phyloP scores from a whole-genome alignment of 2,888 invertebrate species.

The Drosophila histrio region DNA sequence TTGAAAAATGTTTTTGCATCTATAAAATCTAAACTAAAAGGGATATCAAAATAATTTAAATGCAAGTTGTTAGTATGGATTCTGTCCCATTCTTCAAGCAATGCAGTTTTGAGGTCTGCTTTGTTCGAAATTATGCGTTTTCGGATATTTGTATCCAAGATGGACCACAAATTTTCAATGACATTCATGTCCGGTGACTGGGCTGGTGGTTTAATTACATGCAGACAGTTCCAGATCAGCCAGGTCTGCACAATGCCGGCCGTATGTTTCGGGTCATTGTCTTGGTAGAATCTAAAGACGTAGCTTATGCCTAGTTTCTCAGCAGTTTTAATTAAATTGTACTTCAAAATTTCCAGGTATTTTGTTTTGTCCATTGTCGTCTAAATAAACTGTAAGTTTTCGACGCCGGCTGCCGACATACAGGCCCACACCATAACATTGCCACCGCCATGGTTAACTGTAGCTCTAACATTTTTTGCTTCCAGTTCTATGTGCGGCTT shows the following conservation, averaged over 20 bases:
- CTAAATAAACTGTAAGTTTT: too few species aligned
- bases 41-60: too few species aligned
- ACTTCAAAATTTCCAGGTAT: too few species aligned
- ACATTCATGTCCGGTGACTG: conserved; percentile 5
- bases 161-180: not conserved
- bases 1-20: too few species aligned
- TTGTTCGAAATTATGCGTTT: not conserved
- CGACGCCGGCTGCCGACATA: too few species aligned
- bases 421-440: too few species aligned
- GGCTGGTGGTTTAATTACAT: not conserved
- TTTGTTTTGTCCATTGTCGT: too few species aligned
- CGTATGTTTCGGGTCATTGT: not conserved
- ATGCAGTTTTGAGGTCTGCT: not conserved
- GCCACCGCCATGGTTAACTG: not conserved
- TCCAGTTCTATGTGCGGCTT: not conserved
- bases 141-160: not conserved
- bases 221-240: not conserved
- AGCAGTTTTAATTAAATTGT: too few species aligned
- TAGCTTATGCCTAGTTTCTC: too few species aligned
- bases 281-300: not conserved
- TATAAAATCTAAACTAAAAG: too few species aligned
- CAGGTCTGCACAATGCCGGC: not conserved
- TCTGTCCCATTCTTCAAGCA: not conserved
- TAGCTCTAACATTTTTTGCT: not conserved
- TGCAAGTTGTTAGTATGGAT: too few species aligned